These are phyloP conservation scores for Pemphigus obesinymphae DNA, from an alignment of 1,140 invertebrate species.

Conservation along the genomic window DNA sequence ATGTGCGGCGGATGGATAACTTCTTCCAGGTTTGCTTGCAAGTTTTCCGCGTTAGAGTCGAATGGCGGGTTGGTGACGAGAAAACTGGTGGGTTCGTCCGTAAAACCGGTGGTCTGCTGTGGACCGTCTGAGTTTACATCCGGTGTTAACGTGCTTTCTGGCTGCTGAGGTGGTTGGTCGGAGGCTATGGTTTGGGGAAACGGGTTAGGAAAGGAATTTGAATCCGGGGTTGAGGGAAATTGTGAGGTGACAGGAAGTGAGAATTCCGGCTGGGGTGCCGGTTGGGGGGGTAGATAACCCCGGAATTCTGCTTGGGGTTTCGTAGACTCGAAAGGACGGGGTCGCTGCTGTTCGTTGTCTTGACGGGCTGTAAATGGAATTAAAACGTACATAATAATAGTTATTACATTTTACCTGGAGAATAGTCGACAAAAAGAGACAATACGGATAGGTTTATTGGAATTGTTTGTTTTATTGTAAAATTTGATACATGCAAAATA, in stretches of 20 bases:
- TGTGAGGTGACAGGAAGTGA: not conserved
- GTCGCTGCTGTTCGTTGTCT: not conserved
- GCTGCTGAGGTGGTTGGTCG: too few species aligned
- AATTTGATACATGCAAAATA: too few species aligned
- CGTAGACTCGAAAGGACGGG: not conserved
- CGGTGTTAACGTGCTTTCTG: too few species aligned
- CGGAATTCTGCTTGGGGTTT: not conserved
- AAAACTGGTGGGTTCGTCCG: not conserved
- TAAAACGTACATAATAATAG: too few species aligned
- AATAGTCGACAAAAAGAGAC: too few species aligned
- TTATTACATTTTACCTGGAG: too few species aligned
- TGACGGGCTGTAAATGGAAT: constrained; percentile 30
- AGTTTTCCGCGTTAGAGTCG: not conserved
- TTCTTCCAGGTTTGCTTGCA: constrained; percentile 46
- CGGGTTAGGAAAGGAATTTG: not conserved
- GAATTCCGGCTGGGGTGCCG: not conserved
- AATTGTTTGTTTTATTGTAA: too few species aligned
- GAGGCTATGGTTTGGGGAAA: not conserved
- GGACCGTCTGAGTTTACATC: too few species aligned
- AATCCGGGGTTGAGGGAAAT: not conserved
- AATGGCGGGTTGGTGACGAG: not conserved
- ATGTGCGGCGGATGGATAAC: constrained; percentile 68
- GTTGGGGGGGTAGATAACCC: not conserved
- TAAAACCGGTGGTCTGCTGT: not conserved
- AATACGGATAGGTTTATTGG: too few species aligned